A percentile compares a stretch with the other conserved stretches of the same genome.
phyloP scores from a whole-genome alignment of 2,113 vertebrate species.

The Panthera tigris region DNA sequence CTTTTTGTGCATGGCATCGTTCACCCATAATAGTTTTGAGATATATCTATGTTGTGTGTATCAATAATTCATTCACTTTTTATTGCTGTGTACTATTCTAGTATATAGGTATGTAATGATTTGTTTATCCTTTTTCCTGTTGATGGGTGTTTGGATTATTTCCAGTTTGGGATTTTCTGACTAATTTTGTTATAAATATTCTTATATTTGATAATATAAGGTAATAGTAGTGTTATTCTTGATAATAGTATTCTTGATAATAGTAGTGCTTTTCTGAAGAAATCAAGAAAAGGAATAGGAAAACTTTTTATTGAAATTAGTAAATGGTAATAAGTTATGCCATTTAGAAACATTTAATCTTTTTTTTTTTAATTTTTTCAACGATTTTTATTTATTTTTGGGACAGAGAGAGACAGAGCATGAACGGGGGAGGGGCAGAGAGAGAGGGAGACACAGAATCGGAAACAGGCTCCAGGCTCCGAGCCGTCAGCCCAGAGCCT shows the following conservation, averaged over 20 bases:
- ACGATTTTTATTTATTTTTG: too few species aligned
- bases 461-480: too few species aligned
- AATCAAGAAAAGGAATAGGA: not conserved
- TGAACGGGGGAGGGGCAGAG: too few species aligned
- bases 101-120: not conserved
- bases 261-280: not conserved
- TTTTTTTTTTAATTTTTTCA: too few species aligned
- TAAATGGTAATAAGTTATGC: not conserved
- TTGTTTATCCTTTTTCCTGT: not conserved
- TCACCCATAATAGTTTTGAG: not conserved
- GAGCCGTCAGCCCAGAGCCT: too few species aligned
- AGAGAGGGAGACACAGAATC: too few species aligned
- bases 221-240: not conserved
- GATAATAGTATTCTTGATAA: not conserved
- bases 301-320: not conserved
- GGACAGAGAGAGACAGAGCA: too few species aligned
- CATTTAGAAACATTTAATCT: not conserved
- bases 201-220: not conserved
- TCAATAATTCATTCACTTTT: not conserved
- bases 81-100: not conserved
- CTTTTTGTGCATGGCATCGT: not conserved
- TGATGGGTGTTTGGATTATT: constrained; percentile 6
- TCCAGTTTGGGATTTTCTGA: not conserved
- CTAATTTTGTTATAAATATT: constrained; percentile 6
- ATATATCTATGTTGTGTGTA: not conserved